These are phyloP conservation scores for Zaprionus capensis DNA, from an alignment of 1,140 invertebrate genomes.

Conservation along the genomic window DNA sequence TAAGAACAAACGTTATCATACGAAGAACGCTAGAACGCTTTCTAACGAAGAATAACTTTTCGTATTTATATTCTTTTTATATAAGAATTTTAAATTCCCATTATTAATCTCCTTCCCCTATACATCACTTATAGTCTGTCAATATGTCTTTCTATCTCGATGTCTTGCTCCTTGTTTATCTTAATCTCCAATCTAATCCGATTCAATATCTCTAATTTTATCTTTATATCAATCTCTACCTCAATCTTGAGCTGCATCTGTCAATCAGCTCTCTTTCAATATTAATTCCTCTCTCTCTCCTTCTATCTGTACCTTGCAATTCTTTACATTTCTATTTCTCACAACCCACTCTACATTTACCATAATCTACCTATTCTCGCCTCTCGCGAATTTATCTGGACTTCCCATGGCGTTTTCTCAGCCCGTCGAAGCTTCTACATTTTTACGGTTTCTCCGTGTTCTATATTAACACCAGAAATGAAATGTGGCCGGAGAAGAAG, in stretches of 20 bases:
- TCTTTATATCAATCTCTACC: neutral
- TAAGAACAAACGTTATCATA: no score
- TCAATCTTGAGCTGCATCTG: neutral
- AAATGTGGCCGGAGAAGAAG: conserved; percentile 7
- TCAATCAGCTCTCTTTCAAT: neutral
- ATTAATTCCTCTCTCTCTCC: neutral
- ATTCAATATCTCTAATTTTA: no score
- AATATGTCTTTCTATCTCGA: neutral
- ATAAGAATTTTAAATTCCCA: no score
- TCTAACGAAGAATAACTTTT: no score
- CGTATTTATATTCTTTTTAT: no score
- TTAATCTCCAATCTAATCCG: neutral
- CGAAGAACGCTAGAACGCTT: no score
- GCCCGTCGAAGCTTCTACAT: conserved; percentile 40
- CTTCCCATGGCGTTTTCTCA: conserved; percentile 43
- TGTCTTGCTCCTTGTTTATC: neutral
- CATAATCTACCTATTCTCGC: neutral
- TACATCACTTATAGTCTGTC: no score
- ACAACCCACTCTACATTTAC: neutral
- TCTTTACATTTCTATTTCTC: neutral
- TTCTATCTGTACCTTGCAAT: neutral
- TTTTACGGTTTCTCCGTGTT: conserved; percentile 20
- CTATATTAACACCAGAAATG: conserved; percentile 26
- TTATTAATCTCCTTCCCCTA: no score
- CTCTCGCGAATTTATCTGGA: conserved; percentile 8